Evolutionary conservation across 2,113 vertebrate species (phyloP), one percentile per base, ranked within the genome.

Genomic region (Anarrhichthys ocellatus): DNA sequence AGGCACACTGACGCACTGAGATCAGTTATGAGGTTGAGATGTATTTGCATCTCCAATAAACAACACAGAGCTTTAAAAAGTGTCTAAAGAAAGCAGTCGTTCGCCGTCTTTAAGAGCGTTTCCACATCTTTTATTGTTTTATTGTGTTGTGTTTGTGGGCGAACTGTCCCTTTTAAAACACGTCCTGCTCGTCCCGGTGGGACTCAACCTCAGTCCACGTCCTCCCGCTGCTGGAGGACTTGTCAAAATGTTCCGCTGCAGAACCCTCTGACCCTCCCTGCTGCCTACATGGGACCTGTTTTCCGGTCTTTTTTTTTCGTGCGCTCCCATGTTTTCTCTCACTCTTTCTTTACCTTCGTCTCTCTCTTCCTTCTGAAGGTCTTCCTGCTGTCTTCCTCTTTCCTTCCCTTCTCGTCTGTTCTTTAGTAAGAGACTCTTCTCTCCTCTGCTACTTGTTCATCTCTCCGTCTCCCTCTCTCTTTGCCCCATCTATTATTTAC

Each of bases 401-500:
- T 58, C 42, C 50, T 76, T 78, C 71, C 76, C 67, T 13, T 73
- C 61, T 77, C 62, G 20, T 78, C 67, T 82, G 76, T 84, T 72
- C 13, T 81, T 78, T 62, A 70, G 32, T 17, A 14, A 3, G 59
- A 38, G 50, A 67, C 46, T 76, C 66, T 40, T 73, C 63, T 4
- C 34, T 80, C 58, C n/a, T 64, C 66, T 62, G 11, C 69, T 52
- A 63, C 77, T 44, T 77, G 52, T 78, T 76, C 70, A 68, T 69
- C 46, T 52, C 76, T 59, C 52, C 32, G 27, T 83, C 73, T 70
- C 71, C 17, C 59, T 82, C n/a, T 10, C 42, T 65, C 59, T 70
- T 64, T 78, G 73, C 63, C 29, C 48, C 75, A 92, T 93, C 89
- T 92, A 92, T 93, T 93, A 93, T 93, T 92, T 68, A 93, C 59